Percentiles rank a stretch among this genome's conserved stretches.
phyloP scores from a whole-genome alignment of 92 coral and sea anemone genomes.

The Phymanthus crucifer region DNA sequence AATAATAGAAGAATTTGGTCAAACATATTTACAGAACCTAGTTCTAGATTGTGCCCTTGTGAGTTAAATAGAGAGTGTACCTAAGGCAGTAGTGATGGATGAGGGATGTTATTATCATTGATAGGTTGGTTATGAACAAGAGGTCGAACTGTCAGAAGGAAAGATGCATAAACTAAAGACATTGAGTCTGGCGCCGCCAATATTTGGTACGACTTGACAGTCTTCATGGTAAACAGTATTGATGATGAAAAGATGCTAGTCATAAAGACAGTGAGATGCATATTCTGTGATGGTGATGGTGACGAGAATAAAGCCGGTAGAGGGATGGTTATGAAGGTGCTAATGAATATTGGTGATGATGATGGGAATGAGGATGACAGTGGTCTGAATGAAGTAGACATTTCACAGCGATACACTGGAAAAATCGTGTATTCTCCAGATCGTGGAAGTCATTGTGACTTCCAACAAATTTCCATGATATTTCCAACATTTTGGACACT shows the following conservation, averaged over 20 bases:
- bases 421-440: too few relatives aligned
- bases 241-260: background rate
- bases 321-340: too few relatives aligned
- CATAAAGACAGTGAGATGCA: background rate
- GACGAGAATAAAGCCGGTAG: too few relatives aligned
- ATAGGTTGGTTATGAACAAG: conserved; percentile 72
- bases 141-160: conserved; percentile 47
- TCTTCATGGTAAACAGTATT: too few relatives aligned
- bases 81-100: background rate
- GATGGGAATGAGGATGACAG: background rate
- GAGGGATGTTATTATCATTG: background rate
- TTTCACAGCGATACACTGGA: too few relatives aligned
- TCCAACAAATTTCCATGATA: too few relatives aligned
- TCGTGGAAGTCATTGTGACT: too few relatives aligned
- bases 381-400: background rate
- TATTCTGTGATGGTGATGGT: conserved; percentile 12
- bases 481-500: too few relatives aligned
- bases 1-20: too few relatives aligned
- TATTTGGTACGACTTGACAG: conserved; percentile 62
- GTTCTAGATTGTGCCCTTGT: background rate
- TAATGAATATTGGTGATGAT: background rate
- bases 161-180: conserved; percentile 54
- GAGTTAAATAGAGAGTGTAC: background rate
- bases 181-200: conserved; percentile 69
- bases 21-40: background rate